Evolutionary conservation across 2,797 vertebrate genomes (phyloP).

Genomic region (Darevskia mixta): DNA sequence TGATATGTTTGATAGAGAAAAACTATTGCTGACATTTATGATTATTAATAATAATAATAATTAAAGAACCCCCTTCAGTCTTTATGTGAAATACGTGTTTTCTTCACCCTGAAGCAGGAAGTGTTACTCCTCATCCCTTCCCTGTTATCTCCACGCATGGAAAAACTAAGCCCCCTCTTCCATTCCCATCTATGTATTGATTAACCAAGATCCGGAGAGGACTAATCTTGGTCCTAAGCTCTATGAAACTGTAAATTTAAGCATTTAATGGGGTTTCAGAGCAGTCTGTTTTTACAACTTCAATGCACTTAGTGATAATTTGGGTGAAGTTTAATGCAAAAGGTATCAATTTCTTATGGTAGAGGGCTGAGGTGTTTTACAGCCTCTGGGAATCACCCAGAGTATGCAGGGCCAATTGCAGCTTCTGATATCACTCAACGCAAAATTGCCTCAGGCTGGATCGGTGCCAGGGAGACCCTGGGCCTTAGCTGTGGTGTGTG

Average conservation of each 20-base stretch:
- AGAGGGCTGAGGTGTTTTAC: slow-evolving; percentile 71
- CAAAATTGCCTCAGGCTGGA: slow-evolving; percentile 70
- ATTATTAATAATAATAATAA: no score
- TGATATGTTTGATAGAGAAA: no score
- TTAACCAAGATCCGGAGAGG: not conserved
- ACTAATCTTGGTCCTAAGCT: no score
- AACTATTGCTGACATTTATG: no score
- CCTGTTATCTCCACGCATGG: no score
- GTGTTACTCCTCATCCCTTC: no score
- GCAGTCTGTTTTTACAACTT: slow-evolving; percentile 62
- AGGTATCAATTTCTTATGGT: slow-evolving; percentile 70
- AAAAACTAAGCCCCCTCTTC: no score
- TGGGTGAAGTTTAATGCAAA: slow-evolving; percentile 71
- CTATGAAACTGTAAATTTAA: no score
- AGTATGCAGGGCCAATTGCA: slow-evolving; percentile 66
- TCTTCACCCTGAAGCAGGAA: no score
- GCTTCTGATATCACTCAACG: slow-evolving; percentile 74
- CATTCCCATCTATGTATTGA: no score
- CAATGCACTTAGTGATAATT: slow-evolving; percentile 75
- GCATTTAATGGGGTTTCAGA: slow-evolving; percentile 57
- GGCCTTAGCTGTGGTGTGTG: slow-evolving; percentile 59
- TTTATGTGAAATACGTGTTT: no score
- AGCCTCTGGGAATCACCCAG: slow-evolving; percentile 65
- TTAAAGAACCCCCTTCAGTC: no score
- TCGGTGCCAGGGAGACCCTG: slow-evolving; percentile 45